A percentile compares a stretch with the other conserved stretches of the same genome.
Evolutionary conservation across 2,113 vertebrate genomes (phyloP).

Genomic region (Tamias sibiricus): DNA sequence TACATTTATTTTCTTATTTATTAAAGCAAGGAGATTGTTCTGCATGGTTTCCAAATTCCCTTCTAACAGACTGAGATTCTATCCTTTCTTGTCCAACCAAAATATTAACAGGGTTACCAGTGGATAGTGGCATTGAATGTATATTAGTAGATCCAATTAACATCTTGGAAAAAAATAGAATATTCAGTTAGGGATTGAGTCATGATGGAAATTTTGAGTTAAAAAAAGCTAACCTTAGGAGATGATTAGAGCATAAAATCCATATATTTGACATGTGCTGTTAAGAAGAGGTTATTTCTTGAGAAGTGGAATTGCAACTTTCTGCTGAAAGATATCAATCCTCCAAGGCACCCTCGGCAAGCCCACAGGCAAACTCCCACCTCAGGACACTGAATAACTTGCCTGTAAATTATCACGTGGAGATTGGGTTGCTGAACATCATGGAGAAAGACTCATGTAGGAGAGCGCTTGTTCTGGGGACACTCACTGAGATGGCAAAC

Average conservation of each 20-base stretch:
- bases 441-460: background rate
- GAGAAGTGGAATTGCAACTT: slow-evolving; percentile 55
- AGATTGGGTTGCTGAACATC: background rate
- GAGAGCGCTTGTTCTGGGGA: background rate
- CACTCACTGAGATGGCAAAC: background rate
- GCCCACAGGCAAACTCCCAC: slow-evolving; percentile 65
- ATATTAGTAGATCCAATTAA: background rate
- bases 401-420: slow-evolving; percentile 23
- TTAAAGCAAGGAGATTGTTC: background rate
- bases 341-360: slow-evolving; percentile 49
- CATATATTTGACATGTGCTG: background rate
- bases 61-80: slow-evolving; percentile 1
- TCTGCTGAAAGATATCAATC: slow-evolving; percentile 45
- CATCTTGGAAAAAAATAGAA: slow-evolving; percentile 11
- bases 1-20: background rate
- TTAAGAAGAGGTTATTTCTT: slow-evolving; percentile 61
- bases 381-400: slow-evolving; percentile 53
- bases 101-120: slow-evolving; percentile 5
- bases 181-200: slow-evolving; percentile 58
- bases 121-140: background rate
- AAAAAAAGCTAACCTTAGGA: slow-evolving; percentile 6
- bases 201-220: slow-evolving; percentile 55
- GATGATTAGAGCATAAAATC: slow-evolving; percentile 32
- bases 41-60: background rate
- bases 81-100: background rate